phyloP scores from a whole-genome alignment of 23 tunicate genomes.

The Ascidia mentula region DNA sequence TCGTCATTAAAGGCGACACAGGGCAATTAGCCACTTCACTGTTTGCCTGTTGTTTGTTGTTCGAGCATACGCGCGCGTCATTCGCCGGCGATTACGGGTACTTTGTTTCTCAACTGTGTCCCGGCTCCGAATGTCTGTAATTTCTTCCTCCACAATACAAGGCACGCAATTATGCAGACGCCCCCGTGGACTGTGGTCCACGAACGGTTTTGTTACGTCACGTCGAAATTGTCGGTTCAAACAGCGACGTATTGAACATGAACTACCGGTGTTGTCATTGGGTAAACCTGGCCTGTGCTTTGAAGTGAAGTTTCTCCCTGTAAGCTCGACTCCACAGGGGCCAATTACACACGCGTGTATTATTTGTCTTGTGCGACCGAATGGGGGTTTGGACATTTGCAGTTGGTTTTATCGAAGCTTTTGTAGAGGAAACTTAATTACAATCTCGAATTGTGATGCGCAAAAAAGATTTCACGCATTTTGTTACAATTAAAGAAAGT shows the following conservation, averaged over 20 bases:
- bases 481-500: no score
- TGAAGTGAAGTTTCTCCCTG: neutral
- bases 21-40: neutral
- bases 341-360: no score
- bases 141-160: neutral
- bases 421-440: no score
- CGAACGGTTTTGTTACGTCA: constrained; percentile 11
- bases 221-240: neutral
- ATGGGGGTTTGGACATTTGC: no score
- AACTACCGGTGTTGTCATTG: constrained; percentile 3
- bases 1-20: neutral
- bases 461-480: no score
- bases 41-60: neutral
- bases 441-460: no score
- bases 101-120: neutral
- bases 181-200: no score
- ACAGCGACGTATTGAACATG: neutral
- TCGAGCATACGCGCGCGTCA: neutral
- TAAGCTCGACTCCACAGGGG: no score
- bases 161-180: neutral
- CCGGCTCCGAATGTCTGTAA: neutral
- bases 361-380: no score
- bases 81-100: neutral
- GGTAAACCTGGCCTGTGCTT: neutral
- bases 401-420: no score